phyloP scores from a whole-genome alignment of 2,797 vertebrate genomes.

The Typhlichthys subterraneus region DNA sequence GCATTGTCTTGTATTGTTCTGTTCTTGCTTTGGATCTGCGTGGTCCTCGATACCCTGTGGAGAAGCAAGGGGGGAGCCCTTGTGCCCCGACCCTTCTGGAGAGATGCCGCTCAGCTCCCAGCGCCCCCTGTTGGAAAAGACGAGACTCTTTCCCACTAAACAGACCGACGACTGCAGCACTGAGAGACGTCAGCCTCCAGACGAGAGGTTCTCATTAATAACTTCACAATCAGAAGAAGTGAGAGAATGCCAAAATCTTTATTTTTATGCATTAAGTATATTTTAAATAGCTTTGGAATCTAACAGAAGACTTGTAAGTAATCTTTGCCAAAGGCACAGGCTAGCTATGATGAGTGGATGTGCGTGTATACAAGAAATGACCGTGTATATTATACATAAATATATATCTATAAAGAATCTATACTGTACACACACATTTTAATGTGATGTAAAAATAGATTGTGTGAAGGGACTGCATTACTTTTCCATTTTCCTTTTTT shows the following conservation, averaged over 20 bases:
- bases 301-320: conserved; percentile 96
- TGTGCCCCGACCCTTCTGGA: conserved; percentile 1
- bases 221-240: conserved; percentile 75
- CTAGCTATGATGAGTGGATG: conserved; percentile 80
- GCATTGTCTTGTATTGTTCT: conserved; percentile 56
- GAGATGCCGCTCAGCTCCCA: conserved; percentile 28
- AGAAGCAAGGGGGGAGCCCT: conserved; percentile 34
- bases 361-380: conserved; percentile 76
- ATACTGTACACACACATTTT: conserved; percentile 90
- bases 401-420: conserved; percentile 71
- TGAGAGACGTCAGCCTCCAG: conserved; percentile 83
- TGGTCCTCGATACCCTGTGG: conserved; percentile 44
- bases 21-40: conserved; percentile 45
- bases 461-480: conserved; percentile 76
- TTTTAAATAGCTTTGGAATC: conserved; percentile 99
- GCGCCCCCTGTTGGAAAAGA: conserved; percentile 52
- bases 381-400: conserved; percentile 78
- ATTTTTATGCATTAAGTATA: conserved; percentile 99
- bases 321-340: conserved; percentile 98
- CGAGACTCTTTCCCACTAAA: conserved; percentile 28
- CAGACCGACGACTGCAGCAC: conserved; percentile 66
- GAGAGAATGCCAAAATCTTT: conserved; percentile 99
- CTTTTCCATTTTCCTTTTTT: conserved; percentile 60
- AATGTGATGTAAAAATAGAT: conserved; percentile 83
- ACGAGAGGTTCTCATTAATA: conserved; percentile 80